Base-by-base conservation (phyloP, 2,888 invertebrate genomes). In the Trachelus tabidus region DNA sequence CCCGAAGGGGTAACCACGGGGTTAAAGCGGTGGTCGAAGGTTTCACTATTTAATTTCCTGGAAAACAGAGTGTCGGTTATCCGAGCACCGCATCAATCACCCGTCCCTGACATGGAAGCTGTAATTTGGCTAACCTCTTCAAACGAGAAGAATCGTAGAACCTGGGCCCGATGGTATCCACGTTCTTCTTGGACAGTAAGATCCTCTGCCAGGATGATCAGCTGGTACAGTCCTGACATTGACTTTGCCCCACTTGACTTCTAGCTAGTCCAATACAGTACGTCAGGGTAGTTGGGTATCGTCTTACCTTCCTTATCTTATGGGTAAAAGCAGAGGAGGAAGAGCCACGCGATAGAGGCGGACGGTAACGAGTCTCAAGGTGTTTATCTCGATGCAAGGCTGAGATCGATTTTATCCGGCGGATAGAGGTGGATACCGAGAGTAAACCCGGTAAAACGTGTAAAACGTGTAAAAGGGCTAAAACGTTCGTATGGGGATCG, bases 101-200 rank as follows among this genome's bases (percentile, higher is more conserved):
- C 85, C 84, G 82, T 81, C 73, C 83, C 90, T 90, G 91, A 91
- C 91, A 87, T 87, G 89, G 89, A 90, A 88, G 90, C 90, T 91
- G 90, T 91, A 91, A 91, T 91, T 91, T 91, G 89, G 90, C 90
- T 89, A 89, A 90, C 87, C 88, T 85, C 80, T 33, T 9, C 71
- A 33, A 71, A 31, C 23, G 56, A 56, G 56, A 56, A 23, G 56
- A 56, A 56, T 23, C 56, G 23, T 56, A 56, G 56, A 23, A 23
- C 23, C 56, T 56, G 56, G 56, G 23, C 75, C 73, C 69, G 37
- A 80, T 69, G 71, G 56, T 76, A 79, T 78, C 78, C 40, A 75
- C 76, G 75, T 56, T 76, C 76, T 73, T 75, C 69, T 73, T 73
- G 73, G 76, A 77, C 79, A 75, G 73, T 78, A 75, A 78, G 77